Evolutionary conservation across 1,140 invertebrate species (phyloP).

Genomic region (Phenacoccus solenopsis): DNA sequence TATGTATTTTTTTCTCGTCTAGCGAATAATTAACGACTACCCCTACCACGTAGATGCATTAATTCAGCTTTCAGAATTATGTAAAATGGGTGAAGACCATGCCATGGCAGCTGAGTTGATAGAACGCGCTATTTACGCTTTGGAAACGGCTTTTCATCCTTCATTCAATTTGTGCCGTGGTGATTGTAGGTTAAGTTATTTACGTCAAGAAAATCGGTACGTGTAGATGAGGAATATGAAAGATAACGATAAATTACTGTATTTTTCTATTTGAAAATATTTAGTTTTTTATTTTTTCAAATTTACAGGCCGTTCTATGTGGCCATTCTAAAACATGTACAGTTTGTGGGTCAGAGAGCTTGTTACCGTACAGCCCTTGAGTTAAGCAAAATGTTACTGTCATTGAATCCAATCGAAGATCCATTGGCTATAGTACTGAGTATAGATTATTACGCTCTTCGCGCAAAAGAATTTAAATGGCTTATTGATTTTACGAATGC

Average conservation of each 20-base stretch:
- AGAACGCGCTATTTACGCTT: slow-evolving; percentile 58
- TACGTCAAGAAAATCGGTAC: slow-evolving; percentile 65
- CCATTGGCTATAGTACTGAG: slow-evolving; percentile 66
- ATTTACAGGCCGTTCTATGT: slow-evolving; percentile 60
- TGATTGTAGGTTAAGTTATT: slow-evolving; percentile 65
- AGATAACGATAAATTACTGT: neutral
- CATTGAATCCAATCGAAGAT: slow-evolving; percentile 70
- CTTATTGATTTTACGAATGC: slow-evolving; percentile 54
- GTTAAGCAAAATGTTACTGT: slow-evolving; percentile 59
- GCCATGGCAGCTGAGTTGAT: slow-evolving; percentile 65
- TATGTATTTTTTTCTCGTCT: slow-evolving; percentile 28
- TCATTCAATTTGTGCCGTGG: slow-evolving; percentile 63
- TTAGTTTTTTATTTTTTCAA: too few species aligned
- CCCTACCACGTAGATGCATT: slow-evolving; percentile 73
- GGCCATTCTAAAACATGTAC: slow-evolving; percentile 71
- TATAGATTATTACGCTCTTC: slow-evolving; percentile 77
- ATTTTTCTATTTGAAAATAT: too few species aligned
- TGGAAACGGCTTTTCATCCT: slow-evolving; percentile 69
- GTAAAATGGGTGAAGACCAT: slow-evolving; percentile 63
- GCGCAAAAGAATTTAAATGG: slow-evolving; percentile 71
- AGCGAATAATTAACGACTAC: slow-evolving; percentile 58
- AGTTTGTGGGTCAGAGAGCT: slow-evolving; percentile 62
- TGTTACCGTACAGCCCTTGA: slow-evolving; percentile 72
- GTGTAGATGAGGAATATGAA: neutral
- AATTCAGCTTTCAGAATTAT: slow-evolving; percentile 74